Percentiles rank a stretch among this genome's conserved stretches.
phyloP scores from a whole-genome alignment of 1,140 invertebrate species.

The Drosophila aff. region DNA sequence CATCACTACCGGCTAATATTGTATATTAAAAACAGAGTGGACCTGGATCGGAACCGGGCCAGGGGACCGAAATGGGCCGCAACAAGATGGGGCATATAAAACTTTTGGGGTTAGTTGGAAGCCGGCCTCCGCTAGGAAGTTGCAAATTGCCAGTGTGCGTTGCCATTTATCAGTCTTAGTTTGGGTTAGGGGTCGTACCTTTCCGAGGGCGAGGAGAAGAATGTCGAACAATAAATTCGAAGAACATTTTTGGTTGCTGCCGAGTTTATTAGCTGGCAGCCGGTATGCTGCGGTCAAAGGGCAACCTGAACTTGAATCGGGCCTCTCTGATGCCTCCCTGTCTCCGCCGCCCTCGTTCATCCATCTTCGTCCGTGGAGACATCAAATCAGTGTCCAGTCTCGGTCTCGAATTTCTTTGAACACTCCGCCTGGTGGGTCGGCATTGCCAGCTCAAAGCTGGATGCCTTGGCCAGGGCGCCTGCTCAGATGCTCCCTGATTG shows the following conservation, averaged over 20 bases:
- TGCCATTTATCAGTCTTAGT: slow-evolving; percentile 78
- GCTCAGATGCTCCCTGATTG: slow-evolving; percentile 45
- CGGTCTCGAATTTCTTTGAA: slow-evolving; percentile 38
- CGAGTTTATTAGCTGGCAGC: slow-evolving; percentile 75
- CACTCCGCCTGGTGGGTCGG: not conserved
- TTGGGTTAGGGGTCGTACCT: slow-evolving; percentile 21
- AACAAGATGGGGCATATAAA: slow-evolving; percentile 23
- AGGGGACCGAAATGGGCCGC: slow-evolving; percentile 7
- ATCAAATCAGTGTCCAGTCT: slow-evolving; percentile 66
- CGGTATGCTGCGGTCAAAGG: slow-evolving; percentile 75
- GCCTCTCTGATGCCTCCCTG: not conserved
- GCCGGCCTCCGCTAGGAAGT: slow-evolving; percentile 9
- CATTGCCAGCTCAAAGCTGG: slow-evolving; percentile 63
- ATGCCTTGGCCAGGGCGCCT: slow-evolving; percentile 34
- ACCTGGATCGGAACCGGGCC: slow-evolving; percentile 7
- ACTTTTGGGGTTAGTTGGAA: slow-evolving; percentile 18
- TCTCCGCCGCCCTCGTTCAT: slow-evolving; percentile 29
- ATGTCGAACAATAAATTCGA: slow-evolving; percentile 78
- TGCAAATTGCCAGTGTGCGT: slow-evolving; percentile 73
- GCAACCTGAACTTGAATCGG: slow-evolving; percentile 42
- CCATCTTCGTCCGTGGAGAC: slow-evolving; percentile 65
- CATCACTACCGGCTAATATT: slow-evolving; percentile 77
- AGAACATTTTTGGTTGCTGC: slow-evolving; percentile 62
- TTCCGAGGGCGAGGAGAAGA: slow-evolving; percentile 34
- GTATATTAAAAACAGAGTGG: slow-evolving; percentile 67